Evolutionary conservation across 2,888 invertebrate genomes (phyloP).

Genomic region (Drosophila siamana): DNA sequence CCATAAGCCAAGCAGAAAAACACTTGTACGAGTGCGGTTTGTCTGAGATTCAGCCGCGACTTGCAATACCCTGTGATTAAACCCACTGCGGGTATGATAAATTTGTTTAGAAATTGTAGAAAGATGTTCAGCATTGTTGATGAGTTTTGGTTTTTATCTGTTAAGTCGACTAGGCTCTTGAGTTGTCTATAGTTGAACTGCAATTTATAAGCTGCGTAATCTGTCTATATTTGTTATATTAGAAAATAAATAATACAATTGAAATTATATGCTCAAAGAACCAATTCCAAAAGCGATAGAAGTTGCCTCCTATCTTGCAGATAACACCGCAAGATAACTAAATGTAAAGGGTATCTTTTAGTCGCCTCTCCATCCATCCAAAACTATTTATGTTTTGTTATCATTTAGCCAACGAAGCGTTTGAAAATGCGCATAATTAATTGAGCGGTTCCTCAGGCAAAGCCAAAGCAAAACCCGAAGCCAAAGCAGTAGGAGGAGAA

Average conservation of each 20-base stretch:
- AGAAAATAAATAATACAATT: no score
- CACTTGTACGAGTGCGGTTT: constrained; percentile 44
- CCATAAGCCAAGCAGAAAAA: constrained; percentile 59
- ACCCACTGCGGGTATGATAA: not conserved
- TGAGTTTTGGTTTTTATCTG: no score
- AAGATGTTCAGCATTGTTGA: no score
- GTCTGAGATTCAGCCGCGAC: constrained; percentile 30
- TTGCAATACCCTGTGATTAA: constrained; percentile 2
- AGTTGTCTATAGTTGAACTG: no score
- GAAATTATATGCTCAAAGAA: no score
- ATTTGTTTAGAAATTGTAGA: no score
- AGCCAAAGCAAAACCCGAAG: not conserved
- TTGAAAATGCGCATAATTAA: constrained; percentile 65
- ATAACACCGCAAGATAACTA: no score
- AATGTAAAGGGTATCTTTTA: constrained; percentile 24
- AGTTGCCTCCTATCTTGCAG: no score
- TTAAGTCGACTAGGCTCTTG: no score
- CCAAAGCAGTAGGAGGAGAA: not conserved
- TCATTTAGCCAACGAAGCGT: constrained; percentile 56
- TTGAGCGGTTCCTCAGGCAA: constrained; percentile 41
- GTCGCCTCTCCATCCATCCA: not conserved
- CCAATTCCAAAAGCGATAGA: no score
- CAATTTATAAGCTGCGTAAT: no score
- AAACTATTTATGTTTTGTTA: constrained; percentile 29
- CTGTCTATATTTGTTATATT: no score